Evolutionary conservation across 2,888 invertebrate genomes (phyloP).

Genomic region (Drosophila mayaguana): DNA sequence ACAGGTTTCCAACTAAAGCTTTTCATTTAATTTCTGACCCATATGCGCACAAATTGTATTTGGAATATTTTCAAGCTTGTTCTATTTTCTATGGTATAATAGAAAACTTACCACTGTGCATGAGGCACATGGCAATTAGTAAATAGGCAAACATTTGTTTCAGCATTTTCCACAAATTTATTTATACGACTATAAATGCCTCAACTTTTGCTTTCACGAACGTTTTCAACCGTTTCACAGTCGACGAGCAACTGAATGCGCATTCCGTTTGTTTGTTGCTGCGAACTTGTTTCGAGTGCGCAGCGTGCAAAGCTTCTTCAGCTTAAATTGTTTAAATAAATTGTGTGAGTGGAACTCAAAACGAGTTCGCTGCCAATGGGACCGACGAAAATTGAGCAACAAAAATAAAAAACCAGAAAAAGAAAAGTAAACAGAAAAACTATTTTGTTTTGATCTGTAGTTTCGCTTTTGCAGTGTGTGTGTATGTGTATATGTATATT

Average conservation of each 20-base stretch:
- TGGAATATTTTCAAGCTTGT: neutral
- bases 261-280: constrained; percentile 40
- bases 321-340: constrained; percentile 45
- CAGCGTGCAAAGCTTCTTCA: constrained; percentile 57
- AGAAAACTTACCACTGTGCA: constrained; percentile 79
- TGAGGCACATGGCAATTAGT: constrained; percentile 77
- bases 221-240: constrained; percentile 50
- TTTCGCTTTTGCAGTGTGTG: constrained; percentile 45
- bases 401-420: neutral
- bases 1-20: constrained; percentile 27
- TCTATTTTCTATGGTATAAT: neutral
- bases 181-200: constrained; percentile 3
- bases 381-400: neutral
- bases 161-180: constrained; percentile 67
- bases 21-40: constrained; percentile 2
- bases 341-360: constrained; percentile 64
- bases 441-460: constrained; percentile 74
- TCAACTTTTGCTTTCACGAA: constrained; percentile 1
- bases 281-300: constrained; percentile 44
- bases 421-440: constrained; percentile 21
- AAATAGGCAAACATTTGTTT: constrained; percentile 74
- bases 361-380: constrained; percentile 49
- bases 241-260: constrained; percentile 64
- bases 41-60: constrained; percentile 11
- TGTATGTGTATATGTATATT: neutral